These are phyloP conservation scores for Ophion slaviceki DNA, from an alignment of 2,888 invertebrate genomes.

Conservation along the genomic window DNA sequence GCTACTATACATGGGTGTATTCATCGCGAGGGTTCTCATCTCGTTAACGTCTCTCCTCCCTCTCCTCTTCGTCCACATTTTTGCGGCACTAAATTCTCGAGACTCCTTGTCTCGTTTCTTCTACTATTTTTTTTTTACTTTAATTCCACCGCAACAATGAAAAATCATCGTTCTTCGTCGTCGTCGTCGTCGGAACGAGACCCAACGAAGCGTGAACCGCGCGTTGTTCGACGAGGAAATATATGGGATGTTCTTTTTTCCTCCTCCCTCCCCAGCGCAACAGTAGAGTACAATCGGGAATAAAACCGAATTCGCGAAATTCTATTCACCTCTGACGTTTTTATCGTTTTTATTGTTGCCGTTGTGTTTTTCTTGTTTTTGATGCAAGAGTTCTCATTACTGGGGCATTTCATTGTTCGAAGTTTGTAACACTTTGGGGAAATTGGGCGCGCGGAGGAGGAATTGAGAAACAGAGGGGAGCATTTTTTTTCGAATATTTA, in stretches of 20 bases:
- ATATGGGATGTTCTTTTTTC: not conserved
- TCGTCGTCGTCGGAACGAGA: not conserved
- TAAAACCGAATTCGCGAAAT: not conserved
- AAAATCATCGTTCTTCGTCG: conserved; percentile 27
- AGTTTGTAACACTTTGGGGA: too few species aligned
- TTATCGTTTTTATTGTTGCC: not conserved
- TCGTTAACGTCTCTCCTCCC: conserved; percentile 60
- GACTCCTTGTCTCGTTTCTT: conserved; percentile 5
- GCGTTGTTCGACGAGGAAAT: conserved; percentile 11
- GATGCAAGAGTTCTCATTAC: too few species aligned
- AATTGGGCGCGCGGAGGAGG: too few species aligned
- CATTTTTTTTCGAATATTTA: too few species aligned
- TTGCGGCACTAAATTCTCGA: conserved; percentile 38
- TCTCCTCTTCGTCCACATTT: not conserved
- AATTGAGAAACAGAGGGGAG: too few species aligned
- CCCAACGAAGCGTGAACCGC: conserved; percentile 14
- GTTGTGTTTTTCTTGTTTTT: too few species aligned
- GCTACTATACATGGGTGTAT: conserved; percentile 36
- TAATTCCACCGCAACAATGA: conserved; percentile 41
- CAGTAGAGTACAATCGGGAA: not conserved
- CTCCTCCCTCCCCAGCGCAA: too few species aligned
- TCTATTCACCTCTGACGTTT: not conserved
- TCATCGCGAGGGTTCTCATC: conserved; percentile 77
- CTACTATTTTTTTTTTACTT: not conserved
- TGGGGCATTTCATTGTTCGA: too few species aligned